Evolutionary conservation across 2,797 vertebrate genomes (phyloP).

Genomic region (Delichon dasypus): DNA sequence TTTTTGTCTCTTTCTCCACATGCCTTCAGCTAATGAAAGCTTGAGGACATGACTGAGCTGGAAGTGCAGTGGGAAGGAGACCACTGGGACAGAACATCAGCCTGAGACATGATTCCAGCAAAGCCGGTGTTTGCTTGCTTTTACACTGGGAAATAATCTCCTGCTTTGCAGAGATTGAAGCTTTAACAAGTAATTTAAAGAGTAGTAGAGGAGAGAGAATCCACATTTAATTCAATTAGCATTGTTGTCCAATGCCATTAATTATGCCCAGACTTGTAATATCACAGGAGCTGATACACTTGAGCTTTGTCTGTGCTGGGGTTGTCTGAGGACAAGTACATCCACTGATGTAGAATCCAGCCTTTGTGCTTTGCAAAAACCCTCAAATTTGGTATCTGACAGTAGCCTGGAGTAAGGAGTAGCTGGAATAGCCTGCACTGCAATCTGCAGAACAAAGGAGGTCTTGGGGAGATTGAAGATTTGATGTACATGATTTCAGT

Average conservation of each 20-base stretch:
- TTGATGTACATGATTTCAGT: neutral
- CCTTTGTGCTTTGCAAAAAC: slow-evolving; percentile 37
- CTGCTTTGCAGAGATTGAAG: neutral
- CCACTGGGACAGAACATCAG: neutral
- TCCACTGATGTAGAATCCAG: slow-evolving; percentile 38
- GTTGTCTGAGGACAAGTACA: neutral
- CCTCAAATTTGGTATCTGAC: slow-evolving; percentile 9
- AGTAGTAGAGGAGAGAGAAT: neutral
- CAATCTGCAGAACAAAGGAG: slow-evolving; percentile 13
- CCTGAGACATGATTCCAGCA: neutral
- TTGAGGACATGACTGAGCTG: neutral
- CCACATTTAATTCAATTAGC: slow-evolving; percentile 48
- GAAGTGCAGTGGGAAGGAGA: neutral
- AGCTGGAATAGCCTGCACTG: neutral
- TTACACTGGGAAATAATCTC: neutral
- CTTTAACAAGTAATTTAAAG: neutral
- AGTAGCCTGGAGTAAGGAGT: slow-evolving; percentile 41
- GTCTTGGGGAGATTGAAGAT: neutral
- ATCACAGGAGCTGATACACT: slow-evolving; percentile 1
- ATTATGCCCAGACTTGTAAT: neutral
- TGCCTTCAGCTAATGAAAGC: neutral
- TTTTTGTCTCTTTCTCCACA: neutral
- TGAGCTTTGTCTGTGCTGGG: slow-evolving; percentile 21
- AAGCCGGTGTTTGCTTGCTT: neutral
- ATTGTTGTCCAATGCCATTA: neutral